These are phyloP conservation scores for Tinea trinotella DNA, from an alignment of 2,888 invertebrate genomes.

Conservation along the genomic window DNA sequence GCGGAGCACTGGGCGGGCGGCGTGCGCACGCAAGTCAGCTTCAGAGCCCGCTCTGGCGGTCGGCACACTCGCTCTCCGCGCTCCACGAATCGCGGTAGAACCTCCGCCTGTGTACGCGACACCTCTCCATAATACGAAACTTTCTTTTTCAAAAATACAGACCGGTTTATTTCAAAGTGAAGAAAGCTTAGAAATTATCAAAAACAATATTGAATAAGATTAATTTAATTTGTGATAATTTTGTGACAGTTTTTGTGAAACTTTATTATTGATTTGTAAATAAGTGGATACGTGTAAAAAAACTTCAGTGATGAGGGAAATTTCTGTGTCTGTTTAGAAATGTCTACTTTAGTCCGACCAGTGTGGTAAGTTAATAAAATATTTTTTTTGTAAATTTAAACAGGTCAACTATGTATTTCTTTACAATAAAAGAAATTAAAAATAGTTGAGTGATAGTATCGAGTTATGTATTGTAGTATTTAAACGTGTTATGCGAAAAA, in stretches of 20 bases:
- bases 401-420: constrained; percentile 37
- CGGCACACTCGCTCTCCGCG: constrained; percentile 51
- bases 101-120: constrained; percentile 24
- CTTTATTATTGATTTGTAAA: constrained; percentile 23
- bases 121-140: constrained; percentile 49
- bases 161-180: constrained; percentile 31
- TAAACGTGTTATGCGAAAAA: too few species aligned
- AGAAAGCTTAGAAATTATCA: neutral
- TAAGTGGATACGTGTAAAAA: neutral
- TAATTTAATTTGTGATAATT: neutral
- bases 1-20: constrained; percentile 60
- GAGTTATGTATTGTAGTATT: constrained; percentile 19
- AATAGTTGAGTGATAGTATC: constrained; percentile 20
- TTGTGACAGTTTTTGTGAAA: constrained; percentile 8
- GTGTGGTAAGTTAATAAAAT: constrained; percentile 58
- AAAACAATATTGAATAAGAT: neutral
- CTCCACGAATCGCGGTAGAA: constrained; percentile 41
- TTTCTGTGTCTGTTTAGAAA: constrained; percentile 63
- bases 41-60: constrained; percentile 23
- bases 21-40: constrained; percentile 51
- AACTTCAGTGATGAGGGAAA: constrained; percentile 54
- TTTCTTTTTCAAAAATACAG: constrained; percentile 46
- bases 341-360: constrained; percentile 71
- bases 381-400: constrained; percentile 21
- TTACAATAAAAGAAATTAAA: constrained; percentile 26